Evolutionary conservation across 1,140 invertebrate genomes (phyloP).

Genomic region (Glomeris maerens): DNA sequence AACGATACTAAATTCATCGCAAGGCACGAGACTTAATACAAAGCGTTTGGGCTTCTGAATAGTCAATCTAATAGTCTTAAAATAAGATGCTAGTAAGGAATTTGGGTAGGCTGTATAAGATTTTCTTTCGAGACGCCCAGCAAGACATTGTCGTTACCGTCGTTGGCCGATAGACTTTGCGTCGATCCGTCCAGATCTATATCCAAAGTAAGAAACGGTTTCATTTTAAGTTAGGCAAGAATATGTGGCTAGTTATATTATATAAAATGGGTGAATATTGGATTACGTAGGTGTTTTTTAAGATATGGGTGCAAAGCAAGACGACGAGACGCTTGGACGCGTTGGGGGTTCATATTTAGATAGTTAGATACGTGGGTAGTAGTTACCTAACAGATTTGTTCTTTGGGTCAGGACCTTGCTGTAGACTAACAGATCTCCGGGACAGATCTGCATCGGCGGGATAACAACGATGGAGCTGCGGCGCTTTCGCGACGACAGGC

Average conservation of each 20-base stretch:
- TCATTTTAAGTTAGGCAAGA: too few species aligned
- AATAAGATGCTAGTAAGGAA: too few species aligned
- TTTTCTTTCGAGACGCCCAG: neutral
- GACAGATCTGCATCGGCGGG: slow-evolving; percentile 41
- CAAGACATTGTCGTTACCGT: slow-evolving; percentile 22
- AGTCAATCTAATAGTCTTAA: too few species aligned
- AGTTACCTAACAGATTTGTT: slow-evolving; percentile 33
- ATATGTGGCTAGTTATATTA: too few species aligned
- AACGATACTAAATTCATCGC: neutral
- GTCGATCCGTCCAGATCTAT: slow-evolving; percentile 21
- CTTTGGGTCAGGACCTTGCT: slow-evolving; percentile 38
- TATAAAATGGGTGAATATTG: too few species aligned
- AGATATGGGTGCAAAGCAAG: too few species aligned
- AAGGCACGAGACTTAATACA: neutral
- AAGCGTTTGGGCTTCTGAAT: too few species aligned
- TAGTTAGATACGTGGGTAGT: too few species aligned
- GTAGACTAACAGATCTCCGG: slow-evolving; percentile 39
- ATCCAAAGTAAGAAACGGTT: slow-evolving; percentile 5
- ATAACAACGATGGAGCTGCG: slow-evolving; percentile 40
- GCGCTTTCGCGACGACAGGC: slow-evolving; percentile 14
- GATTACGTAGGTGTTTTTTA: too few species aligned
- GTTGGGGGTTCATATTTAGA: too few species aligned
- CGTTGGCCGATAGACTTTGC: slow-evolving; percentile 27
- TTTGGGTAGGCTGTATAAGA: neutral
- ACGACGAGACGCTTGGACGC: too few species aligned